These are phyloP conservation scores for Mirza zaza DNA, from an alignment of 2,113 vertebrate species.

Conservation along the genomic window DNA sequence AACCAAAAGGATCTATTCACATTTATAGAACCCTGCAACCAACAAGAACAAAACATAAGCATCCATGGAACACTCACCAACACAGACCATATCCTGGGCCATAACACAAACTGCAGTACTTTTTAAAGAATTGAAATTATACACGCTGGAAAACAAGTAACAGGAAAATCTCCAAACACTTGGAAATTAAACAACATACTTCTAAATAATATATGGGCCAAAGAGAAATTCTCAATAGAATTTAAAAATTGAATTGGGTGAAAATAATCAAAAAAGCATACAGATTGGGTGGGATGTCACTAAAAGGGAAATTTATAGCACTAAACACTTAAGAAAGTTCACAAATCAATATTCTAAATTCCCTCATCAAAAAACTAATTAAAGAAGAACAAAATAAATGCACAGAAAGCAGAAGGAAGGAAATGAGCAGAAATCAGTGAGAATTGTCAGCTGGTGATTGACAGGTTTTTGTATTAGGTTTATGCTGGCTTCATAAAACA, in stretches of 20 bases:
- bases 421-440: background rate
- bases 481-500: background rate
- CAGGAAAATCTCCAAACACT: background rate
- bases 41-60: background rate
- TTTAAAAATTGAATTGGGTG: background rate
- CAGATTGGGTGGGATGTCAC: no score
- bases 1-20: background rate
- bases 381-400: background rate
- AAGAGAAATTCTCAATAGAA: background rate
- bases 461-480: background rate
- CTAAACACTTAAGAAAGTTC: background rate
- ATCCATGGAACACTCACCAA: background rate
- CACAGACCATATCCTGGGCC: background rate
- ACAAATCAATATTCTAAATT: background rate
- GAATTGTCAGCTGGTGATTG: background rate
- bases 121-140: background rate
- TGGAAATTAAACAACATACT: background rate
- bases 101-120: background rate
- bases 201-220: background rate
- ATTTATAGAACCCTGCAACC: background rate
- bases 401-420: background rate
- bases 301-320: background rate
- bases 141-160: background rate
- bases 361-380: background rate
- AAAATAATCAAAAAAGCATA: no score